Base-by-base conservation (phyloP, 2,888 invertebrate species). In the Melieria crassipennis region DNA sequence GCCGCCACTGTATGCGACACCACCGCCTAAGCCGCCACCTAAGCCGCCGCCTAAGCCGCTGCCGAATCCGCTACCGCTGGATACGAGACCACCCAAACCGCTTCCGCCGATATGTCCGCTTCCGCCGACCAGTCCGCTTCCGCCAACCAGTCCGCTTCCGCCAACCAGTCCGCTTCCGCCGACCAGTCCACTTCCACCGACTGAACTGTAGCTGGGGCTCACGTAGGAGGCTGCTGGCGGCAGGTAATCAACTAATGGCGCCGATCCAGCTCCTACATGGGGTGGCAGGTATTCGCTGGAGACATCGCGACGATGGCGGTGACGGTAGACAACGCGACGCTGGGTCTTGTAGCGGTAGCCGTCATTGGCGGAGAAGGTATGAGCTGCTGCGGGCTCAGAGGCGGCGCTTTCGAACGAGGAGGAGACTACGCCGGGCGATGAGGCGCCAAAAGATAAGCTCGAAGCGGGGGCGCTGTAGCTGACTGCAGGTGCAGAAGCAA, bases 281-380 rank as follows among this genome's bases (percentile, higher is more conserved):
- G 82, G 80, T 45, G 81, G 85, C 79, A 84, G 75, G 72, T 84
- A 84, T 42, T 85, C 84, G 77, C 75, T 82, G 75, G 80, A 79
- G 47, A 80, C 82, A 76, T 78, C 84, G 78, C 84, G 83, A 78
- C 84, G 84, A 58, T 80, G 81, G 68, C 83, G 83, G 69, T 81
- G 80, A 77, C 79, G 66, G 64, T 72, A 70, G 64, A 77, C 75
- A 64, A 75, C 75, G 65, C 81, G 83, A 73, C 77, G 81, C 56
- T 80, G 78, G 75, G 81, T 84, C 78, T 81, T 84, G 78, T 86
- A 84, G 61, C 81, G 81, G 78, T 86, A 85, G 16, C 85, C 85
- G 73, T 83, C 84, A 52, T 66, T 71, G 56, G 83, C 73, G 5
- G 84, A 84, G 78, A 75, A 83, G 73, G 76, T 79, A 76, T 82